Evolutionary conservation across 2,797 vertebrate genomes (phyloP).

Genomic region (Aulostomus chinensis): DNA sequence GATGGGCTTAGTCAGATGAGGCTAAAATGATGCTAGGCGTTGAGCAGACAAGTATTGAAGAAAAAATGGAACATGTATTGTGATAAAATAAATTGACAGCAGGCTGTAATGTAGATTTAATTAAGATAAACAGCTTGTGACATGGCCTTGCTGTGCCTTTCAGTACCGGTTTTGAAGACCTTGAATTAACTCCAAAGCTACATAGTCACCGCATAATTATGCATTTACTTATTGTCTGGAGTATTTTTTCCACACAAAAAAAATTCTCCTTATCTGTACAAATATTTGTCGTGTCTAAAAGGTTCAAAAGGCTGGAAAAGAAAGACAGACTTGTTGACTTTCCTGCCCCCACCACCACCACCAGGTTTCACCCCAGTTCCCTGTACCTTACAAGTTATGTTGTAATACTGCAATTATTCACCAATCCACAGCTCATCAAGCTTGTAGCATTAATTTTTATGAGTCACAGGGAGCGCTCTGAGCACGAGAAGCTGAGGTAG

Average conservation of each 20-base stretch:
- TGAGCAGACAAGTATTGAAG: slow-evolving; percentile 19
- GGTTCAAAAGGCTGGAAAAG: slow-evolving; percentile 47
- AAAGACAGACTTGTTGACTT: slow-evolving; percentile 32
- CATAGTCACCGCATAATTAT: slow-evolving; percentile 50
- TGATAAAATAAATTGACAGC: slow-evolving; percentile 18
- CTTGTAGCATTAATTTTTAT: slow-evolving; percentile 59
- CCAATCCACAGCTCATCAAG: slow-evolving; percentile 72
- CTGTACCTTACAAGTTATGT: slow-evolving; percentile 52
- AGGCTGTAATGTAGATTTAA: slow-evolving; percentile 33
- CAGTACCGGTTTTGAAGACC: slow-evolving; percentile 34
- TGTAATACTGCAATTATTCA: slow-evolving; percentile 75
- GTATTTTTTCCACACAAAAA: too few species aligned
- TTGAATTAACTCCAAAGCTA: slow-evolving; percentile 40
- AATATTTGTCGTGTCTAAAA: slow-evolving; percentile 37
- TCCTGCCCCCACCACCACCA: slow-evolving; percentile 7
- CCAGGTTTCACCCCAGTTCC: slow-evolving; percentile 31
- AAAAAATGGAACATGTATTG: slow-evolving; percentile 28
- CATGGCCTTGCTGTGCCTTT: slow-evolving; percentile 25
- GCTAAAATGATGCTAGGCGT: slow-evolving; percentile 41
- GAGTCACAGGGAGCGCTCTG: slow-evolving; percentile 58
- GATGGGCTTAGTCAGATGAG: slow-evolving; percentile 43
- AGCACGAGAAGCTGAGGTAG: slow-evolving; percentile 42
- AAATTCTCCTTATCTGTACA: slow-evolving; percentile 24
- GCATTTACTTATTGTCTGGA: slow-evolving; percentile 48
- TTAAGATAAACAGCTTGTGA: slow-evolving; percentile 37